Percentiles rank a stretch among this genome's conserved stretches.
phyloP scores from a whole-genome alignment of 2,888 invertebrate species.

The Didymodactylos carnosus region DNA sequence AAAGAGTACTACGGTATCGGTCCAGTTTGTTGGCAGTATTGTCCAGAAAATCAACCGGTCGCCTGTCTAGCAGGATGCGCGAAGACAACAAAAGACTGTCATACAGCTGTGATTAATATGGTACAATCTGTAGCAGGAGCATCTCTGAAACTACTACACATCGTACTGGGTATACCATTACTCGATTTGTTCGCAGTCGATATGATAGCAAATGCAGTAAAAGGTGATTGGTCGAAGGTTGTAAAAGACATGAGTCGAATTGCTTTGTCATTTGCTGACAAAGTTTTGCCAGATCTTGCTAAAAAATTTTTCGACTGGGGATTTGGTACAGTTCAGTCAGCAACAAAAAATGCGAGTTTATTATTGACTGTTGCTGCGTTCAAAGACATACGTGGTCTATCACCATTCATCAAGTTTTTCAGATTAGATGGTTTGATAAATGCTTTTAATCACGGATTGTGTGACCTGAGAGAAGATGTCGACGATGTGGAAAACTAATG shows the following conservation, averaged over 20 bases:
- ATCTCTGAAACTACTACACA: neutral
- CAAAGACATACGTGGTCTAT: neutral
- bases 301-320: neutral
- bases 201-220: neutral
- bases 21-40: conserved; percentile 7
- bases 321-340: neutral
- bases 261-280: neutral
- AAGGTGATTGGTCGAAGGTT: neutral
- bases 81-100: neutral
- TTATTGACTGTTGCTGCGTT: neutral
- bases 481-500: neutral
- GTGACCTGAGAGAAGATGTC: neutral
- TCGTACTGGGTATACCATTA: neutral
- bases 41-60: neutral
- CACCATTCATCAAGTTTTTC: neutral
- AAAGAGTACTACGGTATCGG: conserved; percentile 1
- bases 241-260: neutral
- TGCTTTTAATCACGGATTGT: neutral
- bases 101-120: neutral
- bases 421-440: neutral
- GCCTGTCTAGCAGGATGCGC: neutral
- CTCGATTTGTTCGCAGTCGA: neutral
- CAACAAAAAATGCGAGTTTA: neutral
- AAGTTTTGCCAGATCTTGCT: neutral
- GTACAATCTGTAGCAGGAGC: neutral